Evolutionary conservation across 2,113 vertebrate genomes (phyloP).

Genomic region (Tympanuchus pallidicinctus): DNA sequence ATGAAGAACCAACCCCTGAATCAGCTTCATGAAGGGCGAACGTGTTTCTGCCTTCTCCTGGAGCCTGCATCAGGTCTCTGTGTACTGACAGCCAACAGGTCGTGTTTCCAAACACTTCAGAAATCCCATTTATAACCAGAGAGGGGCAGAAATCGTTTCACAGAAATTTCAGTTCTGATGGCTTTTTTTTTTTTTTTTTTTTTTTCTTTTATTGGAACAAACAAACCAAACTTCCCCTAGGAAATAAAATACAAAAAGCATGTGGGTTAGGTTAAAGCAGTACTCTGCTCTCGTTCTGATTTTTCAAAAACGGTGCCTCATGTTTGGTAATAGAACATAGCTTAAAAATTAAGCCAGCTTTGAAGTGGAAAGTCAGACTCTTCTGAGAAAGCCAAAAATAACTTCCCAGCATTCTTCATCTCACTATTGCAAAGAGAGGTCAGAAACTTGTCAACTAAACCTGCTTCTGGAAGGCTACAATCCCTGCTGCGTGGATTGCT

Average conservation of each 20-base stretch:
- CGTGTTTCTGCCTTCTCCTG: neutral
- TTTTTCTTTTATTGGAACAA: neutral
- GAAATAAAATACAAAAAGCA: neutral
- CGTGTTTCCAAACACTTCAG: neutral
- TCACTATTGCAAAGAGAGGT: conserved; percentile 12
- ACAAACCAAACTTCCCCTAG: neutral
- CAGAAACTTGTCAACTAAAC: conserved; percentile 52
- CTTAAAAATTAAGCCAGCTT: conserved; percentile 29
- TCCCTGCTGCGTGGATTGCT: neutral
- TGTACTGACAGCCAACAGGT: neutral
- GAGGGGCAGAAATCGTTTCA: neutral
- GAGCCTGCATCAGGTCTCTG: neutral
- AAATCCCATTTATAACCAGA: neutral
- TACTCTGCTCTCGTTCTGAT: neutral
- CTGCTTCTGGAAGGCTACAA: conserved; percentile 16
- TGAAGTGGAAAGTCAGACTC: conserved; percentile 32
- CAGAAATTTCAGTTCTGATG: neutral
- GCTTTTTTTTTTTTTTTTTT: too few species aligned
- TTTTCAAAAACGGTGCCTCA: neutral
- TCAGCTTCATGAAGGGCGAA: neutral
- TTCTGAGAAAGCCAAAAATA: conserved; percentile 44
- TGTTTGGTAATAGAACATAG: conserved; percentile 38
- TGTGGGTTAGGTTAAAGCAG: neutral
- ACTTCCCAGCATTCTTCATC: conserved; percentile 14
- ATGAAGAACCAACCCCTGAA: neutral